Conservation (phyloP, 2,888 invertebrate genomes). For the Melanotus villosus region DNA sequence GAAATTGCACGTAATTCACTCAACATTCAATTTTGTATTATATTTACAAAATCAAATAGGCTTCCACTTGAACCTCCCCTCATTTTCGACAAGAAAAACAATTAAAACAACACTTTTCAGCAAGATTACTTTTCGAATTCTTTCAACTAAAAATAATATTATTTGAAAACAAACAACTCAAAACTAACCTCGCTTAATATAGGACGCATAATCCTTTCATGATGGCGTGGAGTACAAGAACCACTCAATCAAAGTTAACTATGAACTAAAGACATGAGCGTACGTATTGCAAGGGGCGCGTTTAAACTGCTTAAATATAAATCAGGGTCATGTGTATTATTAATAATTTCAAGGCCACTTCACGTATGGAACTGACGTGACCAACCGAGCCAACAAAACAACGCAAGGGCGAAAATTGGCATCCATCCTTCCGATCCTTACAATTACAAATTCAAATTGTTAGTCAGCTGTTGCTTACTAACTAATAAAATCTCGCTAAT, state of each 20-base stretch:
- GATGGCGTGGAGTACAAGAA: not conserved
- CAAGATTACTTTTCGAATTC: not conserved
- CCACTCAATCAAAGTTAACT: not conserved
- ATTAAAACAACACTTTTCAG: not conserved
- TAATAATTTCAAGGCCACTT: conserved; percentile 44
- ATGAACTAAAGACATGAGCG: not conserved
- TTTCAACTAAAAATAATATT: conserved; percentile 6
- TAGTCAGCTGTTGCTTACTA: not conserved
- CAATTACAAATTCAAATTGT: not conserved
- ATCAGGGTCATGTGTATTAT: conserved; percentile 44
- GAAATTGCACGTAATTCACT: not conserved
- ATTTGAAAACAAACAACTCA: conserved; percentile 28
- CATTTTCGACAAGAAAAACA: too few species aligned
- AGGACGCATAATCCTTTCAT: conserved; percentile 1
- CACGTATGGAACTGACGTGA: conserved; percentile 38
- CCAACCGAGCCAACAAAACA: conserved; percentile 15
- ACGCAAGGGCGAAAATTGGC: conserved; percentile 6
- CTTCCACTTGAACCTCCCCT: too few species aligned
- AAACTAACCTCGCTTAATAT: conserved; percentile 42
- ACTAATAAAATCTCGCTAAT: too few species aligned
- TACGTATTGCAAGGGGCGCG: not conserved
- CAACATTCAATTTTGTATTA: not conserved
- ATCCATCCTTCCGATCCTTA: not conserved
- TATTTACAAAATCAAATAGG: too few species aligned
- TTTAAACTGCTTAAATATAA: conserved; percentile 22